Conservation (phyloP, 2,888 invertebrate genomes). For the Dolichomitus sp. region DNA sequence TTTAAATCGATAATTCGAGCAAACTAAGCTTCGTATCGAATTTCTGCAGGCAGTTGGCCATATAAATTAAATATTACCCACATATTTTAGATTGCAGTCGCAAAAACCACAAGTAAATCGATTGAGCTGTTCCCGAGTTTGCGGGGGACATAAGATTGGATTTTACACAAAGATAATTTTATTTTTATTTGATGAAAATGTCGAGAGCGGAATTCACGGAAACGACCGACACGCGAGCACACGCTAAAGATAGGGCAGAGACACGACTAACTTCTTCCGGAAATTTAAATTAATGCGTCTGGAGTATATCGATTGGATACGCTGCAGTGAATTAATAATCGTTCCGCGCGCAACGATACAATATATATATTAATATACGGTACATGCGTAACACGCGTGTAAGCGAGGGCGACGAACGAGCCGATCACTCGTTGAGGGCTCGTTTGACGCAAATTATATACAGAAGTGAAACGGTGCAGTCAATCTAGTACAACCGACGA, state of each 20-base stretch:
- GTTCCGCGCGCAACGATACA: background rate
- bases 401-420: background rate
- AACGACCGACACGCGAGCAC: constrained; percentile 24
- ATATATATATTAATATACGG: constrained; percentile 15
- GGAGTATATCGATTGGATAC: background rate
- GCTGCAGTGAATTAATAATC: constrained; percentile 41
- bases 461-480: constrained; percentile 29
- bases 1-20: too few relatives aligned
- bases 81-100: too few relatives aligned
- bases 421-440: constrained; percentile 13
- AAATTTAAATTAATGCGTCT: constrained; percentile 49
- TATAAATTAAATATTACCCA: too few relatives aligned
- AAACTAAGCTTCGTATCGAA: too few relatives aligned
- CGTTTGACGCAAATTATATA: constrained; percentile 53
- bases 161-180: too few relatives aligned
- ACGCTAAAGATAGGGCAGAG: background rate
- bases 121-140: too few relatives aligned
- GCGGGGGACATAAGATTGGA: too few relatives aligned
- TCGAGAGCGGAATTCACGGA: constrained; percentile 18
- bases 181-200: background rate
- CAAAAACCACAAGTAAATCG: too few relatives aligned
- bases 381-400: constrained; percentile 36
- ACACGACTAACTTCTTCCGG: constrained; percentile 47
- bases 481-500: constrained; percentile 8
- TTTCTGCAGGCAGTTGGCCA: too few relatives aligned